Base-by-base conservation (phyloP, 2,797 vertebrate species). In the Ceyx erithaca region DNA sequence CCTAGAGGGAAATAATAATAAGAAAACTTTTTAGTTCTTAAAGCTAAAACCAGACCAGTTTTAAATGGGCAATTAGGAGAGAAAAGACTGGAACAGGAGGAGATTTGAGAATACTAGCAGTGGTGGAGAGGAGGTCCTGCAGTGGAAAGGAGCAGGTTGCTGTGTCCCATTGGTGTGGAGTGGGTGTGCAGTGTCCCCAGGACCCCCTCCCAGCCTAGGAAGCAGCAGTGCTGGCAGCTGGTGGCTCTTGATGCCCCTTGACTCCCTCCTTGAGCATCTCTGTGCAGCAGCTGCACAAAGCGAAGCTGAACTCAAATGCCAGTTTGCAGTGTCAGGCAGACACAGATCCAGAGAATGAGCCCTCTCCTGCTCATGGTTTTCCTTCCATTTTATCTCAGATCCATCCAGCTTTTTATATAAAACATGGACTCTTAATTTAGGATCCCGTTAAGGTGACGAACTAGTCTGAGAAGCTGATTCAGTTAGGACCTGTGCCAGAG, bases 401-500 rank as follows among this genome's bases (percentile, higher is more conserved):
- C 72, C 46, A 88, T 43, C 37, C 41, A 64, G 18, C 18, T 68
- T 75, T 59, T 80, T 63, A 26, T 63, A 71, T 68, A 70, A 82
- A 95, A 62, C 4, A 3, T 28, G 48, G 62, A 63, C 72, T 94
- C 63, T 89, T 87, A 85, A 91, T 85, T 86, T 93, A 87, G 72
- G 73, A 87, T 85, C 70, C 55, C 0, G 9, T 89, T 89, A 92
- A 92, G 80, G 73, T 80, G 80, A 89, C 14, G 69, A 85, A 30
- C n/a, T 6, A 62, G 61, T 57, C 76, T 41, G 69, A 87, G 81
- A 81, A 76, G 75, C 79, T 45, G 72, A 93, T 90, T 93, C 82
- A 79, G n/a, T 75, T 43, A 45, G 69, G 73, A 79, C 31, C 37
- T 26, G 48, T 83, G 95, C 94, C 94, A 94, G 49, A 72, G 85